These are phyloP conservation scores for Epistrophella euchroma DNA, from an alignment of 2,888 invertebrate species.

Conservation along the genomic window DNA sequence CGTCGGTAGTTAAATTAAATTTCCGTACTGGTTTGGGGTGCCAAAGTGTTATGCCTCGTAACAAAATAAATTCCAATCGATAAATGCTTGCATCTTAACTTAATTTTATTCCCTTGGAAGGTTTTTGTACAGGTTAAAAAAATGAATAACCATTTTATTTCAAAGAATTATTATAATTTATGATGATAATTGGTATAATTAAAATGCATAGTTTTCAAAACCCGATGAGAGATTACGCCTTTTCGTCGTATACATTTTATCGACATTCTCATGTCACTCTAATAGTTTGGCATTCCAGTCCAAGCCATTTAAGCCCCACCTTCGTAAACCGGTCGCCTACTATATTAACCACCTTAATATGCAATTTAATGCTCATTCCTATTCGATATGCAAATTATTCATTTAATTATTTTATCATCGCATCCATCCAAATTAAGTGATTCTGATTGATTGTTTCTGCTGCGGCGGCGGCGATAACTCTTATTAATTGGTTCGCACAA, in stretches of 20 bases:
- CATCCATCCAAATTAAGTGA: slow-evolving; percentile 57
- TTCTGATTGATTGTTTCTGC: slow-evolving; percentile 65
- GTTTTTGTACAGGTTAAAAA: too few species aligned
- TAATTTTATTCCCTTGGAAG: too few species aligned
- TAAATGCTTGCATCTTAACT: too few species aligned
- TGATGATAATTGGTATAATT: background rate
- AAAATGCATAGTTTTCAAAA: background rate
- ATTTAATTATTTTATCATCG: slow-evolving; percentile 69
- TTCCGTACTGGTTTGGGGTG: too few species aligned
- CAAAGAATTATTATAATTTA: background rate
- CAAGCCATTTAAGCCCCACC: background rate
- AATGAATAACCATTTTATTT: too few species aligned
- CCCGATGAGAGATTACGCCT: background rate
- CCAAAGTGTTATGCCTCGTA: too few species aligned
- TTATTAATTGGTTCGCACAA: slow-evolving; percentile 71
- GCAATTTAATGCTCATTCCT: slow-evolving; percentile 25
- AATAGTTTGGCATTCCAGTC: background rate
- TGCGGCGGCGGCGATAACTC: slow-evolving; percentile 53
- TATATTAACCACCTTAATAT: background rate
- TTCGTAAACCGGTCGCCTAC: background rate
- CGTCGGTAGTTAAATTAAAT: too few species aligned
- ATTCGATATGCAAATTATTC: slow-evolving; percentile 58
- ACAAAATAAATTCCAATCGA: too few species aligned
- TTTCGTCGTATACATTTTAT: background rate
- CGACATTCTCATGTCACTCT: background rate